These are phyloP conservation scores for Drosophila recens DNA, from an alignment of 2,888 invertebrate genomes.

Conservation along the genomic window DNA sequence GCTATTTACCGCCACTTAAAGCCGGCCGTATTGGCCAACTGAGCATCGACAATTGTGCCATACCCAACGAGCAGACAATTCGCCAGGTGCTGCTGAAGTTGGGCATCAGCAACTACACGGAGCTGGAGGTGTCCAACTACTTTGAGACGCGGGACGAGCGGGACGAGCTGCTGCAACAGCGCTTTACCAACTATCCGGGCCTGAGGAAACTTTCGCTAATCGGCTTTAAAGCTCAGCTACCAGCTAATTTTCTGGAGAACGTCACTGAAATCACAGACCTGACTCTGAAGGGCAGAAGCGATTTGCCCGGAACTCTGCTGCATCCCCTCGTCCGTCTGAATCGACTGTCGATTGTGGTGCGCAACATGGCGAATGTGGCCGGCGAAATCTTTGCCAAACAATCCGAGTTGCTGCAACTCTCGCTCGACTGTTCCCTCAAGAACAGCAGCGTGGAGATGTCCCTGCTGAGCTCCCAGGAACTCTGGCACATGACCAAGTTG, in stretches of 20 bases:
- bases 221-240: slow-evolving; percentile 57
- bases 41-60: slow-evolving; percentile 64
- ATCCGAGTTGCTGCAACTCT: slow-evolving; percentile 48
- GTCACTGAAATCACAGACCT: slow-evolving; percentile 57
- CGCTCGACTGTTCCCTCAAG: slow-evolving; percentile 62
- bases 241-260: slow-evolving; percentile 56
- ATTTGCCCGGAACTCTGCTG: slow-evolving; percentile 56
- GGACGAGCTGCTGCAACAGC: slow-evolving; percentile 63
- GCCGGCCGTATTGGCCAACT: slow-evolving; percentile 55
- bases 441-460: slow-evolving; percentile 72
- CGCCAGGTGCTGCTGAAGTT: slow-evolving; percentile 48
- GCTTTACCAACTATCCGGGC: slow-evolving; percentile 60
- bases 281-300: slow-evolving; percentile 58
- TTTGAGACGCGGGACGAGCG: slow-evolving; percentile 64
- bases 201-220: slow-evolving; percentile 52
- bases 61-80: slow-evolving; percentile 62
- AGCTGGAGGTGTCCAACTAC: slow-evolving; percentile 58
- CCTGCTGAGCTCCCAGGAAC: slow-evolving; percentile 61
- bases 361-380: slow-evolving; percentile 64
- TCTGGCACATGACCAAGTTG: slow-evolving; percentile 67
- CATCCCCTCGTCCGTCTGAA: slow-evolving; percentile 56
- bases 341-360: slow-evolving; percentile 58
- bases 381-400: slow-evolving; percentile 67
- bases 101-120: slow-evolving; percentile 66
- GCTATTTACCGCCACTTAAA: slow-evolving; percentile 59